Conservation (phyloP, 2,797 vertebrate species). For the Scarus forsteni region DNA sequence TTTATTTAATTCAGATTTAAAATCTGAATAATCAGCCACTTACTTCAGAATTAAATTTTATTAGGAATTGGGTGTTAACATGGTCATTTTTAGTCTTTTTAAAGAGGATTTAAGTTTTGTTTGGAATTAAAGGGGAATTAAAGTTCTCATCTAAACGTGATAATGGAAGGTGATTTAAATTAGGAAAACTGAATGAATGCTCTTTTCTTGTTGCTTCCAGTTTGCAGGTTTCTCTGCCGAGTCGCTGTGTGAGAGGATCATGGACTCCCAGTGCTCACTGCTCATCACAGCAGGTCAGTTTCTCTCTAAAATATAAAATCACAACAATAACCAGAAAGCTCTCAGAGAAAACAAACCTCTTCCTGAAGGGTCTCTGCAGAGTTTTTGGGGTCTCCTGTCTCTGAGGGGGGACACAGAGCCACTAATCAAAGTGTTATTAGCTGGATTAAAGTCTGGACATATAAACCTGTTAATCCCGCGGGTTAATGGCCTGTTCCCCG, state of each 20-base stretch:
- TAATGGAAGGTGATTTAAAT: too few species aligned
- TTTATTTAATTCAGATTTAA: too few species aligned
- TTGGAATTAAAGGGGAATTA: too few species aligned
- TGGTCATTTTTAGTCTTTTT: too few species aligned
- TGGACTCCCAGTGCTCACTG: conserved; percentile 91
- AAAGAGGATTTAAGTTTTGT: too few species aligned
- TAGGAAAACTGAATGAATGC: background rate
- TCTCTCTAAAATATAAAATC: too few species aligned
- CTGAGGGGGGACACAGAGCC: background rate
- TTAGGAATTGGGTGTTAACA: too few species aligned
- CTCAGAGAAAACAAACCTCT: too few species aligned
- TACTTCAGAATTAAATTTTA: too few species aligned
- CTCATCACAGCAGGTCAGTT: conserved; percentile 93
- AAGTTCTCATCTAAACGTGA: too few species aligned
- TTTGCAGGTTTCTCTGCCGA: conserved; percentile 98
- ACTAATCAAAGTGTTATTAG: conserved; percentile 48
- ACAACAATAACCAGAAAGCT: background rate
- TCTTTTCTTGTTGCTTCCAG: conserved; percentile 70
- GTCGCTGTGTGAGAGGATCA: conserved; percentile 94
- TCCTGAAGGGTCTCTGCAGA: too few species aligned
- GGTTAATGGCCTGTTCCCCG: background rate
- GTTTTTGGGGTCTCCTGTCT: background rate
- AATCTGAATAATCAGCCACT: too few species aligned
- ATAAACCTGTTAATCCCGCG: conserved; percentile 46
- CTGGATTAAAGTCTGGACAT: conserved; percentile 49